Evolutionary conservation across 2,888 invertebrate genomes (phyloP).

Genomic region (Nemurella pictetii): DNA sequence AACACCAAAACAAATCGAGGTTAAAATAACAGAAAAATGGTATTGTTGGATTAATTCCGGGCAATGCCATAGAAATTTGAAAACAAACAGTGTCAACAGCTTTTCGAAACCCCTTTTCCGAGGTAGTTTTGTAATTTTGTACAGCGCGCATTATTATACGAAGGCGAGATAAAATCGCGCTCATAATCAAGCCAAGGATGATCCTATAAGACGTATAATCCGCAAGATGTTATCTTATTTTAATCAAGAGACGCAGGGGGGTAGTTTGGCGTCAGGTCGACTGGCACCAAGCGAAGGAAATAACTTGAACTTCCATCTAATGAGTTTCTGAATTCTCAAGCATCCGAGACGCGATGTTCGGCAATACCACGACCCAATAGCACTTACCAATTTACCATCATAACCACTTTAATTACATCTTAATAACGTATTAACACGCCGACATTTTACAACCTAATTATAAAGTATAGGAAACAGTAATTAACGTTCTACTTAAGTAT

Average conservation of each 20-base stretch:
- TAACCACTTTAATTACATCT: constrained; percentile 40
- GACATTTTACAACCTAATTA: constrained; percentile 40
- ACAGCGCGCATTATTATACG: not conserved
- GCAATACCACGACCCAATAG: constrained; percentile 12
- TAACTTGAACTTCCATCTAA: constrained; percentile 6
- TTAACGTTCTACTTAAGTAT: constrained; percentile 27
- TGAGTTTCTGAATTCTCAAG: not conserved
- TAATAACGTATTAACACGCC: constrained; percentile 41
- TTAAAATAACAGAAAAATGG: not conserved
- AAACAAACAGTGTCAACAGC: no score
- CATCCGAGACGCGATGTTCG: not conserved
- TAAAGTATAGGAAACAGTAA: constrained; percentile 21
- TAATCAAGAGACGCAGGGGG: not conserved
- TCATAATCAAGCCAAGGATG: not conserved
- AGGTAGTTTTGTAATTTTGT: not conserved
- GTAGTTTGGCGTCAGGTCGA: not conserved
- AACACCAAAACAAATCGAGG: not conserved
- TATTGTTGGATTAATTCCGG: not conserved
- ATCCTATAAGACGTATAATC: not conserved
- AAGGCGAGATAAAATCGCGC: not conserved
- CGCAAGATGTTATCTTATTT: not conserved
- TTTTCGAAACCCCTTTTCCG: no score
- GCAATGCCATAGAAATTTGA: not conserved
- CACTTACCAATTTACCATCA: constrained; percentile 39
- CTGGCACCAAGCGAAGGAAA: not conserved